These are phyloP conservation scores for Drepana falcataria DNA, from an alignment of 2,888 invertebrate species.

Conservation along the genomic window DNA sequence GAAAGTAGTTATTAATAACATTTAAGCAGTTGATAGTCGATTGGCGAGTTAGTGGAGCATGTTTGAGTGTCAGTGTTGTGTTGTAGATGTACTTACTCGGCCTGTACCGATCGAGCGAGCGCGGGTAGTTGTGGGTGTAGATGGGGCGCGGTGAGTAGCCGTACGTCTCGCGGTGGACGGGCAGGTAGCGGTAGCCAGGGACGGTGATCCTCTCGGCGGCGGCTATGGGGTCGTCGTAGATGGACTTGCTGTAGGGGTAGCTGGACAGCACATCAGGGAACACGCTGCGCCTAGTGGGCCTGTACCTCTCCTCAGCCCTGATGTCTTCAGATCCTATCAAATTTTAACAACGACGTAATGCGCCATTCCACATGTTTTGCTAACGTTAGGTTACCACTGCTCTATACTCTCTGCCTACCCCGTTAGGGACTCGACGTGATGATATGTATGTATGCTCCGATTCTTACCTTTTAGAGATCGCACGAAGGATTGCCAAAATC, in stretches of 20 bases:
- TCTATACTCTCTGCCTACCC: no score
- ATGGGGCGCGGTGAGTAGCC: slow-evolving; percentile 93
- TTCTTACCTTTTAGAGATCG: slow-evolving; percentile 92
- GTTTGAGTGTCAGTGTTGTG: slow-evolving; percentile 13
- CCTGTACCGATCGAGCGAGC: slow-evolving; percentile 86
- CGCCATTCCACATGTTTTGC: neutral
- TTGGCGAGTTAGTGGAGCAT: slow-evolving; percentile 40
- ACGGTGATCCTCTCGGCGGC: slow-evolving; percentile 91
- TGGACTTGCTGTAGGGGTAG: slow-evolving; percentile 90
- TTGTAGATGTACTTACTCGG: slow-evolving; percentile 84
- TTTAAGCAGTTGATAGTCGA: slow-evolving; percentile 15
- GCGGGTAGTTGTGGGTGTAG: slow-evolving; percentile 91
- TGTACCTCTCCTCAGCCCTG: slow-evolving; percentile 91
- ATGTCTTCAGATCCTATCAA: slow-evolving; percentile 91
- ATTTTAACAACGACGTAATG: neutral
- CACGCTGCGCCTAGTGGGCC: slow-evolving; percentile 84
- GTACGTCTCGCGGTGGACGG: slow-evolving; percentile 93
- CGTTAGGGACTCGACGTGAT: no score
- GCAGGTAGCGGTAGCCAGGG: slow-evolving; percentile 94
- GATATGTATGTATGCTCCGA: neutral
- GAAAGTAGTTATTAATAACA: neutral
- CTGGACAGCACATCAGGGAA: slow-evolving; percentile 85
- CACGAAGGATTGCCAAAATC: slow-evolving; percentile 96
- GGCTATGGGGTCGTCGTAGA: slow-evolving; percentile 90
- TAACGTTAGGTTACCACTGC: neutral